A percentile compares a stretch with the other conserved stretches of the same genome.
Evolutionary conservation across 2,113 vertebrate species (phyloP).

Genomic region (Tor tambroides): DNA sequence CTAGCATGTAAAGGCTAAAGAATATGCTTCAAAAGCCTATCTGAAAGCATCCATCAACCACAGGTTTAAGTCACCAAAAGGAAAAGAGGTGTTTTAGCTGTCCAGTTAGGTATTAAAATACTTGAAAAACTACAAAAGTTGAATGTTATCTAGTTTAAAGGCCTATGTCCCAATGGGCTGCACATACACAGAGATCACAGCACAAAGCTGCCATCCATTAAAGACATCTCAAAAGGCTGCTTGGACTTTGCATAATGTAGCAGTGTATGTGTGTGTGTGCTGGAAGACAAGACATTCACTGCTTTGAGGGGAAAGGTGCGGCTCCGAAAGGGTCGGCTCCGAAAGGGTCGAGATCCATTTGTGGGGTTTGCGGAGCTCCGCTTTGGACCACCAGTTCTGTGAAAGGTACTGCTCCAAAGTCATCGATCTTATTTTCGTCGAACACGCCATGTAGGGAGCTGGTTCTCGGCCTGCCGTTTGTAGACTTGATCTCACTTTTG

Average conservation of each 20-base stretch:
- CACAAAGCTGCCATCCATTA: constrained; percentile 48
- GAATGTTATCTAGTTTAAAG: constrained; percentile 55
- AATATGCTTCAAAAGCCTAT: constrained; percentile 55
- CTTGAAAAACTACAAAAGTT: constrained; percentile 44
- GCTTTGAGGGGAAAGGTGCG: constrained; percentile 94
- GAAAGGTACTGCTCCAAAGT: constrained; percentile 95
- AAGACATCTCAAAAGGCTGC: constrained; percentile 40
- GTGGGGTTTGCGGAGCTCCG: constrained; percentile 72
- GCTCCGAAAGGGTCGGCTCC: constrained; percentile 97
- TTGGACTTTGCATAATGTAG: constrained; percentile 54
- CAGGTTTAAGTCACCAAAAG: constrained; percentile 59
- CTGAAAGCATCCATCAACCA: constrained; percentile 59
- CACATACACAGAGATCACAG: constrained; percentile 41
- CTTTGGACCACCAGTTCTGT: constrained; percentile 85
- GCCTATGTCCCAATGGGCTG: constrained; percentile 28
- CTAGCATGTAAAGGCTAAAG: constrained; percentile 60
- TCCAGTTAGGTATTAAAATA: constrained; percentile 54
- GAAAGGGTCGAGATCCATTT: constrained; percentile 91
- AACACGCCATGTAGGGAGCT: constrained; percentile 73
- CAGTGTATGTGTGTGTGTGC: constrained; percentile 28
- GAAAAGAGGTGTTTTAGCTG: constrained; percentile 38
- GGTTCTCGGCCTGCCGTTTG: constrained; percentile 76
- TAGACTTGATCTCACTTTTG: constrained; percentile 71
- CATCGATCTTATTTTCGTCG: constrained; percentile 84
- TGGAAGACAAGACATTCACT: constrained; percentile 76